Evolutionary conservation across 2,888 invertebrate species (phyloP).

Genomic region (Pyralis farinalis): DNA sequence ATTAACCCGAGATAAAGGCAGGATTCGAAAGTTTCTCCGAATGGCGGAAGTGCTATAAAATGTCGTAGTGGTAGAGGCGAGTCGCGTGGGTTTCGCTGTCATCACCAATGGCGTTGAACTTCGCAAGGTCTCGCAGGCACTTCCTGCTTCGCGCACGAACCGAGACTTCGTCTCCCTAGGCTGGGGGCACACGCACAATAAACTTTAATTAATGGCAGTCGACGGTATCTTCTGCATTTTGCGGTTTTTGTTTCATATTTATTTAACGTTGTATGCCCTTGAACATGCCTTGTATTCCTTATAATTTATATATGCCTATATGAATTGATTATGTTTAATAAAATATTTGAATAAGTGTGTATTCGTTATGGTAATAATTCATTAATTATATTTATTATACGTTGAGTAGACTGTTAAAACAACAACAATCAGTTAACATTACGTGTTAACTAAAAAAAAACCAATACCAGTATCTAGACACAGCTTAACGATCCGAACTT

Average conservation of each 20-base stretch:
- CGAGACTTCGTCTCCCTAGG: constrained; percentile 34
- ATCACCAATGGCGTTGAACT: constrained; percentile 58
- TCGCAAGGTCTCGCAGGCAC: constrained; percentile 50
- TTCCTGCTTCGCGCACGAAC: constrained; percentile 50
- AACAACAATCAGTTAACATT: too few species aligned
- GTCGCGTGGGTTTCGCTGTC: constrained; percentile 31
- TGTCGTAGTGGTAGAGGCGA: constrained; percentile 30
- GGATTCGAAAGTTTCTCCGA: constrained; percentile 57
- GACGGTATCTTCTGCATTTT: constrained; percentile 3
- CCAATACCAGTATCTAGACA: not conserved
- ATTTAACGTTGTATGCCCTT: constrained; percentile 3
- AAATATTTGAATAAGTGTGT: too few species aligned
- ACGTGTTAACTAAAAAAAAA: not conserved
- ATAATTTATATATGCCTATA: too few species aligned
- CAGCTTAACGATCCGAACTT: constrained; percentile 18
- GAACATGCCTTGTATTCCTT: not conserved
- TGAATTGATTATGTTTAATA: too few species aligned
- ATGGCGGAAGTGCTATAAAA: constrained; percentile 52
- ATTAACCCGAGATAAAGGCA: constrained; percentile 24
- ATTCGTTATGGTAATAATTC: too few species aligned
- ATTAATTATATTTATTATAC: too few species aligned
- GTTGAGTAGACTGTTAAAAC: not conserved
- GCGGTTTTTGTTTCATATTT: constrained; percentile 6
- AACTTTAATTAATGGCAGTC: constrained; percentile 16
- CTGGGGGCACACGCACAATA: constrained; percentile 26